Evolutionary conservation across 2,113 vertebrate genomes (phyloP).

Genomic region (Pantherophis guttatus): DNA sequence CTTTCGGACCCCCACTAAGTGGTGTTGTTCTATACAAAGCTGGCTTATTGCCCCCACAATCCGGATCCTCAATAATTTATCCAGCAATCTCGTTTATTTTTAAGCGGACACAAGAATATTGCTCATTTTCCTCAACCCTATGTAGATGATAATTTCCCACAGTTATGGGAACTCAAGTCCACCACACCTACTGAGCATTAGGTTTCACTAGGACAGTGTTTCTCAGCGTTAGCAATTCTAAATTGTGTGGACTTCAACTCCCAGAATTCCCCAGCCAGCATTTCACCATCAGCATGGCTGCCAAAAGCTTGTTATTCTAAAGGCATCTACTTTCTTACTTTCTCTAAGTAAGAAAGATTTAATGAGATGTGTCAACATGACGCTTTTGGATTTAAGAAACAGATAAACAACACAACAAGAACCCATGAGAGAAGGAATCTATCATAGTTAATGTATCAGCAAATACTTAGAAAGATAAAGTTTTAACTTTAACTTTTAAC

Average conservation of each 20-base stretch:
- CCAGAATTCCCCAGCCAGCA: not conserved
- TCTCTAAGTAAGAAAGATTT: not conserved
- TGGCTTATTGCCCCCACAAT: no score
- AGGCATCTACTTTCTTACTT: not conserved
- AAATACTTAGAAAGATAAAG: not conserved
- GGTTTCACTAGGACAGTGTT: not conserved
- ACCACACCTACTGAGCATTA: not conserved
- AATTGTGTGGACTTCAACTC: not conserved
- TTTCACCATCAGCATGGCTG: not conserved
- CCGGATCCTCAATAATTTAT: not conserved
- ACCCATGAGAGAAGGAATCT: not conserved
- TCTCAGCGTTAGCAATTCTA: not conserved
- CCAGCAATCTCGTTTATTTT: not conserved
- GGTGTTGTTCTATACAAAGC: no score
- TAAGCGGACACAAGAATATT: not conserved
- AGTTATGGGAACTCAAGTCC: not conserved
- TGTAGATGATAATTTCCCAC: not conserved
- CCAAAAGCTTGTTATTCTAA: not conserved
- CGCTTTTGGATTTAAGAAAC: not conserved
- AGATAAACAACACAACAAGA: not conserved
- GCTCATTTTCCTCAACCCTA: not conserved
- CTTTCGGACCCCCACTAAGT: no score
- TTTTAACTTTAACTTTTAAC: no score
- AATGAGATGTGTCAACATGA: not conserved
- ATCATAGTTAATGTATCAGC: not conserved